phyloP scores from a whole-genome alignment of 2,113 vertebrate species.

The Corvus hawaiiensis region DNA sequence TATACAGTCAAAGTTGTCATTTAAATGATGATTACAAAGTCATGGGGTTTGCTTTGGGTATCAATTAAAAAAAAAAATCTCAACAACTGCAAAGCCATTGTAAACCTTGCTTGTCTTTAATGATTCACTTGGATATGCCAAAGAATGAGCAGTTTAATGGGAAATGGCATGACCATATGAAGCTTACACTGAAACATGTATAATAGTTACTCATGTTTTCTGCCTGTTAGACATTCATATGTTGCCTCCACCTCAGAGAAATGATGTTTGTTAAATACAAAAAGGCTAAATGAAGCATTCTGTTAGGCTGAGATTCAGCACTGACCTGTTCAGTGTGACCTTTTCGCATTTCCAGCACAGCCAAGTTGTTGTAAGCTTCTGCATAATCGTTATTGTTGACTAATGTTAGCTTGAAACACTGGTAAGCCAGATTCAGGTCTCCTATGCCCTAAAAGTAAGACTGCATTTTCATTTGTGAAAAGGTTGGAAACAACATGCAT shows the following conservation, averaged over 20 bases:
- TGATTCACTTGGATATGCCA: neutral
- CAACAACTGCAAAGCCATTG: neutral
- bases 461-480: neutral
- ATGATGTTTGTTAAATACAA: neutral
- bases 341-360: slow-evolving; percentile 89
- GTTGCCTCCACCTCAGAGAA: neutral
- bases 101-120: neutral
- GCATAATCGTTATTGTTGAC: slow-evolving; percentile 89
- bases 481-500: neutral
- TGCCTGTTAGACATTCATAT: neutral
- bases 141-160: neutral
- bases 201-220: neutral
- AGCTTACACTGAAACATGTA: neutral
- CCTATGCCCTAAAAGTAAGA: slow-evolving; percentile 82
- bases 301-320: neutral
- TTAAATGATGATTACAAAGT: neutral
- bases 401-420: slow-evolving; percentile 90
- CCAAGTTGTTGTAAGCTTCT: slow-evolving; percentile 95
- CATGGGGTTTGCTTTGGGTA: neutral
- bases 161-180: neutral
- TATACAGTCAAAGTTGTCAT: neutral
- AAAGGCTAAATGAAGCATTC: neutral
- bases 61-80: neutral
- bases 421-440: slow-evolving; percentile 86
- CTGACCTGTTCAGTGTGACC: slow-evolving; percentile 89